These are phyloP conservation scores for Bombus waltoni DNA, from an alignment of 1,140 invertebrate genomes.

Conservation along the genomic window DNA sequence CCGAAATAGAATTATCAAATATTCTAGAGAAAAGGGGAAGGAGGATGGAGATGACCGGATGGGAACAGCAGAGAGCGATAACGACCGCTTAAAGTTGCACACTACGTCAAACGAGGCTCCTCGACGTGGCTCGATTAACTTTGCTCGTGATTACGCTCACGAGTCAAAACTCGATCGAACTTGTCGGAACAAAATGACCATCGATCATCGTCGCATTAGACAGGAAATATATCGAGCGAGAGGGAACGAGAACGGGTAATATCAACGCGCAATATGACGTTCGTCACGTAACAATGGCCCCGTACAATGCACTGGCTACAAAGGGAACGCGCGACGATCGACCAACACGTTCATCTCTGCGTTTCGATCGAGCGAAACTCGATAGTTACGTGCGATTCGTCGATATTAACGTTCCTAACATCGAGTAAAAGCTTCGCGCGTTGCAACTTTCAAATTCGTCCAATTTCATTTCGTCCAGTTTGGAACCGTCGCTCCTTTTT, in stretches of 20 bases:
- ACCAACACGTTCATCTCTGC: slow-evolving; percentile 25
- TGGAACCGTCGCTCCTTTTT: too few relatives aligned
- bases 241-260: neutral
- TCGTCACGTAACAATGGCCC: slow-evolving; percentile 41
- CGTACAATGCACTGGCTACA: slow-evolving; percentile 20
- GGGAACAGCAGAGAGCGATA: neutral
- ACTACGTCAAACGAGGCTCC: neutral
- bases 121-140: slow-evolving; percentile 36
- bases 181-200: slow-evolving; percentile 51
- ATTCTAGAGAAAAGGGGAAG: neutral
- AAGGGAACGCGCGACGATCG: slow-evolving; percentile 24
- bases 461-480: neutral
- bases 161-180: slow-evolving; percentile 46
- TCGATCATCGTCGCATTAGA: slow-evolving; percentile 45
- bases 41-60: neutral
- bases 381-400: slow-evolving; percentile 24
- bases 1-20: neutral
- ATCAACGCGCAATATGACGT: slow-evolving; percentile 47
- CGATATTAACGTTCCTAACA: slow-evolving; percentile 9
- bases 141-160: slow-evolving; percentile 41
- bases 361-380: slow-evolving; percentile 24
- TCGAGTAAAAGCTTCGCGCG: neutral
- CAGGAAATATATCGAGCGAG: slow-evolving; percentile 13
- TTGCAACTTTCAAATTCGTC: neutral
- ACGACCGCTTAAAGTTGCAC: slow-evolving; percentile 8